Evolutionary conservation across 2,797 vertebrate species (phyloP).

Genomic region (Chelon auratus): DNA sequence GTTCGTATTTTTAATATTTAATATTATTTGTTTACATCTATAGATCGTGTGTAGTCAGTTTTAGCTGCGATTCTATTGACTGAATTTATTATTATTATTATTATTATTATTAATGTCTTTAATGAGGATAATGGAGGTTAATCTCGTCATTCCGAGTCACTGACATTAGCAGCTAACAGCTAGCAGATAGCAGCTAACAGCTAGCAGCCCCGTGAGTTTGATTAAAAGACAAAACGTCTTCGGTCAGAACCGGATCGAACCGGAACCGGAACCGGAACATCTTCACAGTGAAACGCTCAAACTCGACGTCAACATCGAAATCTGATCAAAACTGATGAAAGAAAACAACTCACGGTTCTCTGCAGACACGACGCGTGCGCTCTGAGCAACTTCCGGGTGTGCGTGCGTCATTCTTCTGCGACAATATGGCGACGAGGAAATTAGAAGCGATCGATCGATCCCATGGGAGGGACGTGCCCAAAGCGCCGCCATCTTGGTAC

Average conservation of each 20-base stretch:
- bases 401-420: neutral
- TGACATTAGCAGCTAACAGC: neutral
- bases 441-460: too few relatives aligned
- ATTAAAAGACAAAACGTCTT: neutral
- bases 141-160: too few relatives aligned
- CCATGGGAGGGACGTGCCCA: too few relatives aligned
- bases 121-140: too few relatives aligned
- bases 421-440: neutral
- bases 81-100: too few relatives aligned
- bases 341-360: slow-evolving; percentile 32
- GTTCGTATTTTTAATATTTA: too few relatives aligned
- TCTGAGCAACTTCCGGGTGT: slow-evolving; percentile 7
- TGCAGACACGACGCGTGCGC: slow-evolving; percentile 11
- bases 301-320: rapidly evolving
- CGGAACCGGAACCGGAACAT: too few relatives aligned
- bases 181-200: neutral
- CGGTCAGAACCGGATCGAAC: neutral
- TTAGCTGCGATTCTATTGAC: too few relatives aligned
- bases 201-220: neutral
- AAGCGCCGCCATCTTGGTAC: too few relatives aligned
- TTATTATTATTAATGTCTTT: too few relatives aligned
- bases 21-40: too few relatives aligned
- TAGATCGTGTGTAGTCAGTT: too few relatives aligned
- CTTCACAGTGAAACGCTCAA: neutral
- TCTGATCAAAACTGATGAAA: neutral